These are phyloP conservation scores for Semicossyphus pulcher DNA, from an alignment of 2,113 vertebrate species.

Conservation along the genomic window DNA sequence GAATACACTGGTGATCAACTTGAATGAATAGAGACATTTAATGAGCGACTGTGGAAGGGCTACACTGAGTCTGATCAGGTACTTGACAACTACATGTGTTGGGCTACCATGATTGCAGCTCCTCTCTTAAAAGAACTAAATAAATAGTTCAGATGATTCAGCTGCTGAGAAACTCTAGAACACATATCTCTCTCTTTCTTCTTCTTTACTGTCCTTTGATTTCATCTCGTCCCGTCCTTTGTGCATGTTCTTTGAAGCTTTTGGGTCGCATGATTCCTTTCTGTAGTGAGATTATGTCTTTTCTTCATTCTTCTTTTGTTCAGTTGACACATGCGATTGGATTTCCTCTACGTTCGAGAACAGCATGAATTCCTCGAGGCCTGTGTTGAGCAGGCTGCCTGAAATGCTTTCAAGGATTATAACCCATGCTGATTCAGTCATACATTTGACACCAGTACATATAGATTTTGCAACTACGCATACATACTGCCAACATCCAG, in stretches of 20 bases:
- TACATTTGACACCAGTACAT: background rate
- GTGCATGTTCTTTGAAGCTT: background rate
- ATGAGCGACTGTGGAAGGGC: constrained; percentile 19
- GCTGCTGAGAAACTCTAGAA: constrained; percentile 51
- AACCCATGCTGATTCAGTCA: background rate
- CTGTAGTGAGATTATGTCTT: background rate
- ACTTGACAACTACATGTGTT: constrained; percentile 49
- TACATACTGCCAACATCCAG: background rate
- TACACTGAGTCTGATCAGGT: background rate
- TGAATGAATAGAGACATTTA: constrained; percentile 6
- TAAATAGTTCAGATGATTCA: constrained; percentile 61
- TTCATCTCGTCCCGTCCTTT: constrained; percentile 12
- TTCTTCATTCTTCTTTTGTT: background rate
- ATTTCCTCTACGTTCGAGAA: background rate
- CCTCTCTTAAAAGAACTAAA: constrained; percentile 33
- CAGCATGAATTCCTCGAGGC: background rate
- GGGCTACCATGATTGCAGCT: constrained; percentile 41
- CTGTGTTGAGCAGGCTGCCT: background rate
- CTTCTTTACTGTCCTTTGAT: background rate
- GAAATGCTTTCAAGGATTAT: background rate
- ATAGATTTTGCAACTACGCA: background rate
- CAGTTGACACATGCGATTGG: background rate
- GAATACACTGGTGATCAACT: no score
- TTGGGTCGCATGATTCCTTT: background rate
- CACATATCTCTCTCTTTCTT: constrained; percentile 20